Base-by-base conservation (phyloP, 2,888 invertebrate species). In the Itoplectis maculator region DNA sequence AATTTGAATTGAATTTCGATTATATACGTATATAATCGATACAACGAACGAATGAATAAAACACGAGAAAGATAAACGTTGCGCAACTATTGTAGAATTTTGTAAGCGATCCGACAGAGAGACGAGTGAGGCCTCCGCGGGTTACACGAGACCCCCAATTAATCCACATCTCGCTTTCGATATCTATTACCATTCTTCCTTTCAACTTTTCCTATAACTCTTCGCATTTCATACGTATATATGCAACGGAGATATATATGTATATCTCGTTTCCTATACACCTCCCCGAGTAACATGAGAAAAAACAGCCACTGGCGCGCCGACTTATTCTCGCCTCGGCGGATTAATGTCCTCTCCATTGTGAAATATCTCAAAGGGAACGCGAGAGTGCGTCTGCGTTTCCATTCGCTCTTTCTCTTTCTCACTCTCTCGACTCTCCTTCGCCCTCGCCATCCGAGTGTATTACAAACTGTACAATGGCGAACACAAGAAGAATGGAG, bases 301-400 rank as follows among this genome's bases (percentile, higher is more conserved):
- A 56, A 13, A 56, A 56, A 54, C 54, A 23, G 42, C 56, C 70
- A 56, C 56, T 56, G 56, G 23, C 1, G 54, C n/a, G 29, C 29
- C 59, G 59, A 59, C 42, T 29, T 45, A 70, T 70, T 70, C 70
- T 56, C 70, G 70, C 70, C 70, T 23, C 56, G 42, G 29, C 23
- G 70, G 70, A 70, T 70, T 56, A 70, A 70, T 70, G 70, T 70
- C 56, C 40, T 56, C 40, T 29, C 70, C 42, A 56, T 70, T 70
- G 70, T 70, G 56, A 69, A 54, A 29, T 29, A 29, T 29, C 40
- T 70, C 56, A 70, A 70, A 70, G 70, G 29, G 42, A 42, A 56
- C 29, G 29, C 29, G 29, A 56, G 42, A 69, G 37, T 54, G 23
- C 54, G 42, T 54, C 54, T 68, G 68, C 37, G 69, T 29, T 29